Base-by-base conservation (phyloP, 2,113 vertebrate species). In the Cervus canadensis region DNA sequence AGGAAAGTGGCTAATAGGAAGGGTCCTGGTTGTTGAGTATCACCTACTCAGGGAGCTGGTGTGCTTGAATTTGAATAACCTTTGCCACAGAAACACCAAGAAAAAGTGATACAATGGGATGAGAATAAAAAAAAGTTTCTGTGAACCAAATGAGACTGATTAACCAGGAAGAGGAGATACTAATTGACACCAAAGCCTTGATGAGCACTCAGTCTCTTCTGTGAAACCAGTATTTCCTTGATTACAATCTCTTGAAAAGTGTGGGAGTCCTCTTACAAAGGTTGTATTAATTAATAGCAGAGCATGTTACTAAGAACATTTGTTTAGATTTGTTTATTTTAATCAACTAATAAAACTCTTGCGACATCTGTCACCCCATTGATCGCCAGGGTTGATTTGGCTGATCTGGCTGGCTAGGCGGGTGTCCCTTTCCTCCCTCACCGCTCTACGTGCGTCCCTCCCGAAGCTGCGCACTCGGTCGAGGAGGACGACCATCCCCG, bases 311-410 rank as follows among this genome's bases (percentile, higher is more conserved):
- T 48, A 57, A 90, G 59, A 28, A 82, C 40, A 7, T 40, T 87
- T 95, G 43, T 26, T 94, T 67, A 88, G 17, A 76, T 88, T 87
- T 67, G 8, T 87, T 95, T 95, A 90, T 91, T 79, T 95, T 93
- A 91, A 95, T 92, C 81, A 97, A 87, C 43, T 74, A 91, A 67
- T 64, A 86, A 91, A 94, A 2, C 13, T 40, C 40, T 40, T 40
- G 40, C 5, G 40, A 40, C 40, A 40, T 40, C 40, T 40, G 40
- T 40, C 40, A 40, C 40, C 40, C 40, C 40, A 40, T 5, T 40
- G 40, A 40, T 40, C 40, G 40, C 40, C 40, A 40, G 40, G 40
- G 40, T 40, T 40, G 40, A 40, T 40, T 40, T 1, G 40, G 40
- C 40, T 40, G 40, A 40, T 40, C 40, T 40, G 4, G 40, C 40